Evolutionary conservation across 2,888 invertebrate genomes (phyloP).

Genomic region (Ethmia dodecea): DNA sequence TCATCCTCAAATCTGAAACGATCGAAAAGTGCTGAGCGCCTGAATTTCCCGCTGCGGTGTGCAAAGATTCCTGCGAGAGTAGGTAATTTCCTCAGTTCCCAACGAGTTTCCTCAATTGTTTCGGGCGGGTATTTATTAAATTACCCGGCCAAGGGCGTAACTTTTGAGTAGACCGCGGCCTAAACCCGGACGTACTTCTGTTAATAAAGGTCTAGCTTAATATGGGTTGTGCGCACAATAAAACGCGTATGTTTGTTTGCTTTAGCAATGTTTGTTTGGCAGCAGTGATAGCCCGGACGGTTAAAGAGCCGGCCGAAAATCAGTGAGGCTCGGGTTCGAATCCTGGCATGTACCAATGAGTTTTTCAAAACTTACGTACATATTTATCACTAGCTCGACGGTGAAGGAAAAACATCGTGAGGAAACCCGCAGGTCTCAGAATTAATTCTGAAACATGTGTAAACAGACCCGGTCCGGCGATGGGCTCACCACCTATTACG

Average conservation of each 20-base stretch:
- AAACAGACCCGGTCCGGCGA: no score
- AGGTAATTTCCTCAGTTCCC: conserved; percentile 41
- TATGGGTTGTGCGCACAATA: conserved; percentile 36
- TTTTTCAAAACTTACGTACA: no score
- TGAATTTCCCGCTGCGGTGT: conserved; percentile 5
- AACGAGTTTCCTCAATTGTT: conserved; percentile 55
- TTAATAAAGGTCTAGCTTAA: conserved; percentile 52
- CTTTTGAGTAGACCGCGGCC: conserved; percentile 41
- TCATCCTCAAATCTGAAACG: no score
- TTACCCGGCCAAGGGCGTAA: conserved; percentile 53
- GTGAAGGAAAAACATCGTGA: no score
- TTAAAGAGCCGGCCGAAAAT: no score
- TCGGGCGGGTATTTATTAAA: conserved; percentile 66
- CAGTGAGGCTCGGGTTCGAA: no score
- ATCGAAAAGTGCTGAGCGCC: neutral
- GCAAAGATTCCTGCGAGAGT: conserved; percentile 8
- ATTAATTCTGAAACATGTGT: no score
- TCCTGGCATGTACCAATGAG: no score
- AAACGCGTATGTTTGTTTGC: conserved; percentile 15
- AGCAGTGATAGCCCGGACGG: no score
- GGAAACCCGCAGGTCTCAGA: no score
- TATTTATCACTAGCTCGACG: no score
- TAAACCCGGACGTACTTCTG: conserved; percentile 44
- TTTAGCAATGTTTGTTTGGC: conserved; percentile 4
- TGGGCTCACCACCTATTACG: no score